Conservation (phyloP, 2,113 vertebrate genomes). For the Archilochus colubris region DNA sequence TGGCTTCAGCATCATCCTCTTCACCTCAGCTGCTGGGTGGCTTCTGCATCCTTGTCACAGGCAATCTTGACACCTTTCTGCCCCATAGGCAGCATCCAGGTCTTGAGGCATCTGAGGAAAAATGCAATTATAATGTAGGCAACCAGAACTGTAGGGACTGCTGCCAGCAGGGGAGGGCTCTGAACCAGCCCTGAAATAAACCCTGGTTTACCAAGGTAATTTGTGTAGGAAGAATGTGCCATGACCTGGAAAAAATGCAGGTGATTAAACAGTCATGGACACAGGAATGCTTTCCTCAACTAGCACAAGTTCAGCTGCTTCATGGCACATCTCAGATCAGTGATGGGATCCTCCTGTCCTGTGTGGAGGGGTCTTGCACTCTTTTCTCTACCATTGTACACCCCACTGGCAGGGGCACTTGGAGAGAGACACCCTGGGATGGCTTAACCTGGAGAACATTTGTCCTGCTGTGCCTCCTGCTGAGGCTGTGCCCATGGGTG, state of each 20-base stretch:
- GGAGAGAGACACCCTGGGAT: not conserved
- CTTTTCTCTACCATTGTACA: not conserved
- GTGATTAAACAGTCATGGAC: not conserved
- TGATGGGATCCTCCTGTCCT: not conserved
- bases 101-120: not conserved
- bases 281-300: accelerated
- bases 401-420: not conserved
- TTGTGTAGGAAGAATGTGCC: not conserved
- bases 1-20: not conserved
- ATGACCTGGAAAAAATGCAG: not conserved
- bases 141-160: not conserved
- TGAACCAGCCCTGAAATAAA: not conserved
- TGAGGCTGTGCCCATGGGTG: accelerated
- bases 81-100: not conserved
- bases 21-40: not conserved
- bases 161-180: not conserved
- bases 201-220: not conserved
- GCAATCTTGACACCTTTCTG: not conserved
- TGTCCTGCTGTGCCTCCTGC: accelerated
- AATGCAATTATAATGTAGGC: not conserved
- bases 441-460: not conserved
- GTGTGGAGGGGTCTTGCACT: not conserved
- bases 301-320: not conserved
- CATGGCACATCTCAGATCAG: not conserved
- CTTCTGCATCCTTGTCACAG: not conserved